Evolutionary conservation across 2,888 invertebrate genomes (phyloP).

Genomic region (Hololepta plana): DNA sequence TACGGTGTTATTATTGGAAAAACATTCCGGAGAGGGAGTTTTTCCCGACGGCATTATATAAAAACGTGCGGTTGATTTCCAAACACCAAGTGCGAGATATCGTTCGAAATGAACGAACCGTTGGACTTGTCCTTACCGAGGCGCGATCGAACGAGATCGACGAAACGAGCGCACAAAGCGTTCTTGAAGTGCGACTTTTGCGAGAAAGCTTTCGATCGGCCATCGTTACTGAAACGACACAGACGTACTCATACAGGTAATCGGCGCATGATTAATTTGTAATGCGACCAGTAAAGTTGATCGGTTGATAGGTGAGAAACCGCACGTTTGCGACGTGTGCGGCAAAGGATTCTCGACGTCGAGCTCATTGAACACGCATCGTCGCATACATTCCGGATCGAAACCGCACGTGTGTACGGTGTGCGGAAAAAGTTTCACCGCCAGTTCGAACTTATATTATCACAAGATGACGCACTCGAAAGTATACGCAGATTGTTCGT

Average conservation of each 20-base stretch:
- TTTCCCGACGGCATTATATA: too few relatives aligned
- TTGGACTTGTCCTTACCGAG: too few relatives aligned
- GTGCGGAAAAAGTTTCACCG: constrained; percentile 83
- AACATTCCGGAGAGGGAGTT: too few relatives aligned
- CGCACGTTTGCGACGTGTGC: constrained; percentile 82
- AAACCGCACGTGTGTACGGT: constrained; percentile 79
- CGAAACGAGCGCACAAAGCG: too few relatives aligned
- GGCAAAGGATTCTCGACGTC: constrained; percentile 87
- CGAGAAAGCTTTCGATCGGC: constrained; percentile 80
- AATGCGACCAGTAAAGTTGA: background rate
- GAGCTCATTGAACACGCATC: constrained; percentile 78
- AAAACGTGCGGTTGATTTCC: too few relatives aligned
- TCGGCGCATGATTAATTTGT: constrained; percentile 4
- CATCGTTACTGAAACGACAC: constrained; percentile 75
- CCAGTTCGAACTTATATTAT: constrained; percentile 84
- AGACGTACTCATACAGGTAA: constrained; percentile 85
- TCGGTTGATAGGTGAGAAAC: constrained; percentile 58
- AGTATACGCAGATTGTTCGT: constrained; percentile 35
- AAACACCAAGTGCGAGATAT: too few relatives aligned
- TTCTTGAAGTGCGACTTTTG: constrained; percentile 70
- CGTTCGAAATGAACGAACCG: too few relatives aligned
- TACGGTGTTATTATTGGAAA: too few relatives aligned
- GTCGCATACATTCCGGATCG: constrained; percentile 80
- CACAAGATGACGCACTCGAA: constrained; percentile 92
- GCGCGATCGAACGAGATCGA: too few relatives aligned